Evolutionary conservation across 1,140 invertebrate genomes (phyloP), one percentile per base, ranked within the genome.

Genomic region (Drosophila asahinai): DNA sequence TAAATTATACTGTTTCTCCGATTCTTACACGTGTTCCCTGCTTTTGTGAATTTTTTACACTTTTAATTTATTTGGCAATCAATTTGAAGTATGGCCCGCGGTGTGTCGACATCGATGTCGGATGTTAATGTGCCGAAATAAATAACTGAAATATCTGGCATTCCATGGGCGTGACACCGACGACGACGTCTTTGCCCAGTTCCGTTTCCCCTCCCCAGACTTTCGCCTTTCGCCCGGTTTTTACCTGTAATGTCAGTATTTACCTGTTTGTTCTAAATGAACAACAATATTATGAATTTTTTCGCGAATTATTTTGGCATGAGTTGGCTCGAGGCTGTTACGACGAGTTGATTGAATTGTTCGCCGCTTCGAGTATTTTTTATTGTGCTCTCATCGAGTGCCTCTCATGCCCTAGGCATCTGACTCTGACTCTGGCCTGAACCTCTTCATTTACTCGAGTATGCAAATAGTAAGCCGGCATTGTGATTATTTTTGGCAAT

Each of bases 41-140:
- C 42, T 19, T 25, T 66, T 60, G 45, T 61, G 51, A 17, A 40
- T 47, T 43, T 45, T 52, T 66, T 64, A 63, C 64, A 80, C 70
- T 81, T 89, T 71, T 84, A 76, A 90, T 90, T 90, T 84, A 79
- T 86, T 89, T 89, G 87, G 81, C 84, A 87, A 87, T 89, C 81
- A 90, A 86, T 80, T 81, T 73, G 67, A 81, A 76, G 77, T 81
- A 74, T 77, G 76, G 52, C 80, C 62, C 52, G 54, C 12, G 49
- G 62, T 19, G 40, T 43, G 48, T 74, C 64, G 43, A 22, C 52
- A 40, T 38, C 54, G 68, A 48, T 55, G 55, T 62, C 65, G 63
- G 60, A 73, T 82, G 84, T 83, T 89, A 87, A 83, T 89, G 77
- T 84, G 73, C 84, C 84, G 81, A 84, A 89, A 87, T 89, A 87